A percentile compares a stretch with the other conserved stretches of the same genome.
Evolutionary conservation across 2,113 vertebrate species (phyloP).

Genomic region (Ibidorhyncha struthersii): DNA sequence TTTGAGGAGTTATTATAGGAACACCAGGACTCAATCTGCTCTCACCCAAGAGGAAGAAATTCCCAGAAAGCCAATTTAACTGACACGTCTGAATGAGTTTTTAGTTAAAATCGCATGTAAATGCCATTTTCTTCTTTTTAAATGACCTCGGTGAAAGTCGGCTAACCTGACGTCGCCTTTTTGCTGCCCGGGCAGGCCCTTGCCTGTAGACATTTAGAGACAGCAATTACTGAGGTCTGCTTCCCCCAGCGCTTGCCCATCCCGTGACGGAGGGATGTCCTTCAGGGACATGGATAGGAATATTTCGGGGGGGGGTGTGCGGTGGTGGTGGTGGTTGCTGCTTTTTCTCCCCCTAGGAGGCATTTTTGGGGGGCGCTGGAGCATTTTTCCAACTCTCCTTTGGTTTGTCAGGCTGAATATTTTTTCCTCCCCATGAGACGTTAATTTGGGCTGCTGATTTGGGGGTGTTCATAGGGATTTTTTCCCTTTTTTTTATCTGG

Average conservation of each 20-base stretch:
- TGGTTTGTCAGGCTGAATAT: background rate
- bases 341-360: background rate
- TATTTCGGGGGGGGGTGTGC: accelerated
- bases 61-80: background rate
- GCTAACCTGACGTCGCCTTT: background rate
- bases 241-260: background rate
- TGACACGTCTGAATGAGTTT: background rate
- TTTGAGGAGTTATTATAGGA: background rate
- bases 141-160: background rate
- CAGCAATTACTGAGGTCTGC: background rate
- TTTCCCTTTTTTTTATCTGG: background rate
- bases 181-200: background rate
- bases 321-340: too few relatives aligned
- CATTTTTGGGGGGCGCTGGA: accelerated
- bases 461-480: background rate
- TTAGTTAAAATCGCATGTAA: background rate
- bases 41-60: background rate
- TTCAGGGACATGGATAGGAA: background rate
- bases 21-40: background rate
- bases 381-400: background rate
- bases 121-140: background rate
- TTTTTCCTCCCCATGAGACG: background rate
- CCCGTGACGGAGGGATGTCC: accelerated
- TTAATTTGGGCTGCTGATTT: background rate
- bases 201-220: background rate